Evolutionary conservation across 2,113 vertebrate genomes (phyloP).

Genomic region (Corapipo altera): DNA sequence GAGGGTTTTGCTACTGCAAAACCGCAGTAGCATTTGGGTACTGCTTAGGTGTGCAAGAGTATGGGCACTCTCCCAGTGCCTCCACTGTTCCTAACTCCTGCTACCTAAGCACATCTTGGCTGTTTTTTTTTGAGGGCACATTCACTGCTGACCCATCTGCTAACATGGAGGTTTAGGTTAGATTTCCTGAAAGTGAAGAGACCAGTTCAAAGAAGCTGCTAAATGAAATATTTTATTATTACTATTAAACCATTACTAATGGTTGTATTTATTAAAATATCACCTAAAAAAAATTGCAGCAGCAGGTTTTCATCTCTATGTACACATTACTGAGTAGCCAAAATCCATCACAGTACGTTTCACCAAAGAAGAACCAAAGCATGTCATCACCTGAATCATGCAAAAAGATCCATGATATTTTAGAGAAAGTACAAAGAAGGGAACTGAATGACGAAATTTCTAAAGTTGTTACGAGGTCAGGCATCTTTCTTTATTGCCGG

Average conservation of each 20-base stretch:
- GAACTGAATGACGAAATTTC: background rate
- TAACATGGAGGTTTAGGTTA: rapidly evolving
- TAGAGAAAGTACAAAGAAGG: background rate
- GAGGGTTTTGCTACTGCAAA: background rate
- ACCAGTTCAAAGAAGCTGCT: background rate
- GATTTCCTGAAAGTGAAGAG: background rate
- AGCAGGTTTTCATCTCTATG: rapidly evolving
- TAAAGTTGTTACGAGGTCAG: background rate
- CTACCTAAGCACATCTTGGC: rapidly evolving
- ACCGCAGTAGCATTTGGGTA: background rate
- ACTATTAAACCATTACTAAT: background rate
- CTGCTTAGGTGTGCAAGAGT: background rate
- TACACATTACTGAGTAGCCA: background rate
- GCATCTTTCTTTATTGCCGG: background rate
- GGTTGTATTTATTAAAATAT: background rate
- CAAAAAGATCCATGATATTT: background rate
- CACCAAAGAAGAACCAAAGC: background rate
- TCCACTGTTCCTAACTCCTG: background rate
- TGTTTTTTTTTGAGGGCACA: background rate
- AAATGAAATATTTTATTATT: background rate
- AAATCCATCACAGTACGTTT: background rate
- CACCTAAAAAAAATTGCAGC: background rate
- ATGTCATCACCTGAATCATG: background rate
- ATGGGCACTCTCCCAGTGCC: background rate
- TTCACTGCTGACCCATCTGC: background rate